phyloP scores from a whole-genome alignment of 2,888 invertebrate genomes.

The Epinotia demarniana region DNA sequence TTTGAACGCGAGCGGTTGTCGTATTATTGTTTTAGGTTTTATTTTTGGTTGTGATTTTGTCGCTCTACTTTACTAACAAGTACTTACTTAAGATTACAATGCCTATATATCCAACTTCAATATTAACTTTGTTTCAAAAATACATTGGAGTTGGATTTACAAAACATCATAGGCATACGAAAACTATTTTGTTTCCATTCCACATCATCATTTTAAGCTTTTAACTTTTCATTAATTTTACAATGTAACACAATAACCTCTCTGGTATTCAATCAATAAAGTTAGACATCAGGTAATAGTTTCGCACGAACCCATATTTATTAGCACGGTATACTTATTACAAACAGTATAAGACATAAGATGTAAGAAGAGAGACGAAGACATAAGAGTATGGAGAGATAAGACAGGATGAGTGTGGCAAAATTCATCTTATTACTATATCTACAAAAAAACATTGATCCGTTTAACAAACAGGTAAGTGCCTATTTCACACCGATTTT shows the following conservation, averaged over 20 bases:
- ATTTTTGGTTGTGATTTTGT: slow-evolving; percentile 42
- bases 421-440: too few species aligned
- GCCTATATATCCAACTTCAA: slow-evolving; percentile 3
- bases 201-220: slow-evolving; percentile 15
- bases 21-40: slow-evolving; percentile 64
- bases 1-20: slow-evolving; percentile 74
- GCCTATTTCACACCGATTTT: too few species aligned
- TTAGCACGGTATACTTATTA: slow-evolving; percentile 5
- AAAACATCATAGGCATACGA: neutral
- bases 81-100: neutral
- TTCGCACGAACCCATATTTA: slow-evolving; percentile 6
- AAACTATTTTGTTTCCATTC: slow-evolving; percentile 19
- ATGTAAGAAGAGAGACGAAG: too few species aligned
- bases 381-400: too few species aligned
- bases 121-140: neutral
- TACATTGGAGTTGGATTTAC: slow-evolving; percentile 25
- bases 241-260: neutral
- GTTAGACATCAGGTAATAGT: slow-evolving; percentile 18
- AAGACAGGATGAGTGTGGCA: too few species aligned
- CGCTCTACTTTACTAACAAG: slow-evolving; percentile 16
- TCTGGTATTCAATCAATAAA: slow-evolving; percentile 28
- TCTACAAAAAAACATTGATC: too few species aligned
- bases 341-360: neutral
- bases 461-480: too few species aligned
- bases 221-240: neutral